Base-by-base conservation (phyloP, 2,113 vertebrate species). In the Sinocyclocheilus rhinocerous region DNA sequence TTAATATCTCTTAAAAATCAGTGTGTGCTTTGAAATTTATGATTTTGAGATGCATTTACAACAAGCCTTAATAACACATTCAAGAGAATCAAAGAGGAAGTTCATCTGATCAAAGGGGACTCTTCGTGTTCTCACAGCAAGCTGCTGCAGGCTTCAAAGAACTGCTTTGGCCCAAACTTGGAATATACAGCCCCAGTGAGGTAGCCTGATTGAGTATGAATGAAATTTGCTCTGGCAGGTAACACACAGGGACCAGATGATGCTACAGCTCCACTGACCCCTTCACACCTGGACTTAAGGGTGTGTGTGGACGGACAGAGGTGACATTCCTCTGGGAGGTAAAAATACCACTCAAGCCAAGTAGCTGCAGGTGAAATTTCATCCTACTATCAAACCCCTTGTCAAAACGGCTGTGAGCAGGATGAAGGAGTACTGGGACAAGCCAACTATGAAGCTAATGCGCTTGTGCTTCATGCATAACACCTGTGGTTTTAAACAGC, bases 331-430 rank as follows among this genome's bases (percentile, higher is more conserved):
- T 76, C 78, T 52, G 81, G 79, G 89, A 89, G 92, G 93, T 92
- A 93, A 94, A 94, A 94, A 94, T 94, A 94, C 89, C 89, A 88
- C 86, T 78, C 81, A 85, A 84, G 85, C 72, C 89, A 89, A 33
- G 85, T 88, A 85, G 89, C 91, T 91, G 91, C 92, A 93, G 93
- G 92, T 94, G 90, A 93, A 91, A 93, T 92, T 92, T 93, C 92
- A 93, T 86, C 91, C 91, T 69, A 65, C 83, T 69, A 18, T 72
- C 81, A 90, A 86, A 48, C 75, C 59, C 13, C 75, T 84, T 87
- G 45, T 67, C 76, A 63, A 55, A 57, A 36, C 3, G 11, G 75
- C 45, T 76, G 75, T 29, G 75, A 50, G 75, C n/a, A 26, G 22
- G 45, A 52, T 26, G 42, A 26, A 76, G 73, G 73, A 72, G 33